phyloP scores from a whole-genome alignment of 2,888 invertebrate species.

The Ectobius pallidus region DNA sequence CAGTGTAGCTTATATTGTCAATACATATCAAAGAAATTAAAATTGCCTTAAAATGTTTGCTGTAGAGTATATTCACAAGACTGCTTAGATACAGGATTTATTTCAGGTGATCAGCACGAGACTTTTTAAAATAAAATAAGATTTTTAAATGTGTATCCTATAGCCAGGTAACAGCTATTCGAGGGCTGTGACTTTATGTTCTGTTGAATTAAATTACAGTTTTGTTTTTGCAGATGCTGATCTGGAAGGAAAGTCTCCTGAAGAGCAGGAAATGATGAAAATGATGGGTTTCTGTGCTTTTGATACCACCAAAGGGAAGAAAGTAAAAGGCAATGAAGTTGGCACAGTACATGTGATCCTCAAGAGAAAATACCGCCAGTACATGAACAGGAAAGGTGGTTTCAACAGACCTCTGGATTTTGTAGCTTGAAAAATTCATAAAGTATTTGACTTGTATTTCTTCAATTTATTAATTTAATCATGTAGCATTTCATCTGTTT shows the following conservation, averaged over 20 bases:
- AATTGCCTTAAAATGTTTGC: too few relatives aligned
- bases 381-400: conserved; percentile 99
- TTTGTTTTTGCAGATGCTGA: conserved; percentile 71
- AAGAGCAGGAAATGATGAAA: conserved; percentile 94
- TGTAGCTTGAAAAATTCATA: conserved; percentile 69
- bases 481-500: conserved; percentile 38
- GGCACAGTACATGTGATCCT: conserved; percentile 96
- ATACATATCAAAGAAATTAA: too few relatives aligned
- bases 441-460: not conserved
- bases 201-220: too few relatives aligned
- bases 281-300: conserved; percentile 97
- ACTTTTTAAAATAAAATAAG: too few relatives aligned
- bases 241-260: conserved; percentile 86
- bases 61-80: too few relatives aligned
- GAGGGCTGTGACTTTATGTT: too few relatives aligned
- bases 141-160: too few relatives aligned
- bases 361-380: conserved; percentile 96
- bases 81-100: too few relatives aligned
- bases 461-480: conserved; percentile 23
- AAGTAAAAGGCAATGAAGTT: conserved; percentile 91
- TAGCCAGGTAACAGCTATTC: too few relatives aligned
- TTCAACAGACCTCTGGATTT: conserved; percentile 98
- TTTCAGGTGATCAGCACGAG: too few relatives aligned
- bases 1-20: too few relatives aligned
- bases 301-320: conserved; percentile 95